Evolutionary conservation across 2,113 vertebrate genomes (phyloP).

Genomic region (Lathamus discolor): DNA sequence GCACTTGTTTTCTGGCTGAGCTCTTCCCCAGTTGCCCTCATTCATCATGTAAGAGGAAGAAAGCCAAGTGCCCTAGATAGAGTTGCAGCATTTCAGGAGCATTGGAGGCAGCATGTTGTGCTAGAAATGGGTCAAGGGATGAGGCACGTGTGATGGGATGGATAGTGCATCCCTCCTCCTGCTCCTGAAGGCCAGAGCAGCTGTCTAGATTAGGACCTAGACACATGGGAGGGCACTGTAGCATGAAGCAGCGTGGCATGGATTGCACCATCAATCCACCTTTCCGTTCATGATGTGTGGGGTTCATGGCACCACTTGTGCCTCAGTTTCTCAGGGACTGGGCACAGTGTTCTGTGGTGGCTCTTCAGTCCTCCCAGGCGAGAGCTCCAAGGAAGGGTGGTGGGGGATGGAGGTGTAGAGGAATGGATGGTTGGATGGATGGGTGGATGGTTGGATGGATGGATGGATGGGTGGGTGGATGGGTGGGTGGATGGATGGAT

Average conservation of each 20-base stretch:
- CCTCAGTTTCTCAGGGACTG: neutral
- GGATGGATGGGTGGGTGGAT: fast-evolving
- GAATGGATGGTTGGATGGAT: fast-evolving
- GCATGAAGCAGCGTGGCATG: neutral
- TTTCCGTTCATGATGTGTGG: neutral
- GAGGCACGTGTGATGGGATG: fast-evolving
- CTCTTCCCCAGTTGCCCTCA: neutral
- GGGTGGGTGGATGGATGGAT: neutral
- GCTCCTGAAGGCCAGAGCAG: neutral
- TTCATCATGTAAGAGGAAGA: neutral
- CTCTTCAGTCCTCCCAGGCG: neutral
- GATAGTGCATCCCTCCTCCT: neutral
- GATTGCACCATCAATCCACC: neutral
- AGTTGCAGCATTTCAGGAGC: neutral
- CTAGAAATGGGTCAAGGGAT: neutral
- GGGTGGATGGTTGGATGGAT: fast-evolving
- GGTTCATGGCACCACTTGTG: neutral
- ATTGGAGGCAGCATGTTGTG: neutral
- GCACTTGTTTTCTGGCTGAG: neutral
- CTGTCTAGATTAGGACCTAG: neutral
- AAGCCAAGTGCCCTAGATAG: neutral
- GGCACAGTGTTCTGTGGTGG: neutral
- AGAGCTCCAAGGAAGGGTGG: neutral
- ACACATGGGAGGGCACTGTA: fast-evolving
- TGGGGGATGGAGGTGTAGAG: neutral